These are phyloP conservation scores for Scolopax rusticola DNA, from an alignment of 2,797 vertebrate genomes.

Conservation along the genomic window DNA sequence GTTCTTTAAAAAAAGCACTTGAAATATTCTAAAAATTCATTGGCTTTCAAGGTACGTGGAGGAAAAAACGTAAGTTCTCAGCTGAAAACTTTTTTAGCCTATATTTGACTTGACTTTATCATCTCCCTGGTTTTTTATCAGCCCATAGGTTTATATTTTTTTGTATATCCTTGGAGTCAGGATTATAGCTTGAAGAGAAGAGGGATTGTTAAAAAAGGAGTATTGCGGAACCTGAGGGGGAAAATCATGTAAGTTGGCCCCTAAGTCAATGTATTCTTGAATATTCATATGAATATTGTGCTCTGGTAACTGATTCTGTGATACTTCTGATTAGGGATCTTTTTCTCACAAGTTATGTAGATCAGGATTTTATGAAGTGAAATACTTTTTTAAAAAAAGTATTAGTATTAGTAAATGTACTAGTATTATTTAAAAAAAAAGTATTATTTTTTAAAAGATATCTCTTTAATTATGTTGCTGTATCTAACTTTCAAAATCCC, in stretches of 20 bases:
- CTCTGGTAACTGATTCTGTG: not conserved
- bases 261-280: not conserved
- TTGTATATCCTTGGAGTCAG: not conserved
- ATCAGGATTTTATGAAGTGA: not conserved
- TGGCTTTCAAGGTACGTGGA: not conserved
- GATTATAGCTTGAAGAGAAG: not conserved
- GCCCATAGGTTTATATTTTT: not conserved
- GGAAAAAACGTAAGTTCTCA: fast-evolving
- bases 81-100: not conserved
- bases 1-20: not conserved
- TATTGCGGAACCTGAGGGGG: not conserved
- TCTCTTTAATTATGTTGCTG: not conserved
- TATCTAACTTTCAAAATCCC: not conserved
- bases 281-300: not conserved
- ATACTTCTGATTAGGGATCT: not conserved
- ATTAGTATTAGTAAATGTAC: no score
- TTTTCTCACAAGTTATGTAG: not conserved
- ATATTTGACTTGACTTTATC: not conserved
- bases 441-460: not conserved
- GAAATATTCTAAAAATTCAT: not conserved
- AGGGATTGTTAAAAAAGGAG: not conserved
- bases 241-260: not conserved
- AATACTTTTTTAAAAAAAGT: not conserved
- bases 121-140: not conserved
- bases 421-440: no score